Base-by-base conservation (phyloP, 2,797 vertebrate species). In the Pantherophis vulpinus region DNA sequence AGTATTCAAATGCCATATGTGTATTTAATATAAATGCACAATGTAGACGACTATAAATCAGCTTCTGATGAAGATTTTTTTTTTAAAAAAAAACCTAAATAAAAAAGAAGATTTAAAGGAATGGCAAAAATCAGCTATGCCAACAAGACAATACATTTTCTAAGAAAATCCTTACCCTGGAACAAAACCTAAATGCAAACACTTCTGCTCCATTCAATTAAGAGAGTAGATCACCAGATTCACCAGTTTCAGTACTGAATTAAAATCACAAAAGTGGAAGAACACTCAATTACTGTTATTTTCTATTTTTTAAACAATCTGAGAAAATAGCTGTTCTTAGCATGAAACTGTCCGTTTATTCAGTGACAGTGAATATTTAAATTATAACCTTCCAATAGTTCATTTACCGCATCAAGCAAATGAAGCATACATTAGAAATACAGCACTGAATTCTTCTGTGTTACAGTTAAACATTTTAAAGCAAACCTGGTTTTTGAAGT, bases 401-500 rank as follows among this genome's bases (percentile, higher is more conserved):
- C 90, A 63, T 93, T 96, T 95, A 87, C 51, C 91, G 51, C 42
- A 93, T 90, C 74, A 93, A 96, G 10, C 95, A n/a, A 23, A 93
- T 86, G 20, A 74, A 90, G 88, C 94, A 95, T 92, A 94, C 93
- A 94, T 94, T 95, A 94, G 95, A 96, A 95, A 88, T 74, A 92
- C 94, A 95, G 93, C 79, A 10, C 83, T 90, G 93, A 16, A 91
- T 18, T 93, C 92, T 90, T 96, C 29, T 0, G 1, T 47, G 32
- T 32, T 90, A 70, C 92, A 92, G 87, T 91, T 56, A 93, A 93
- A 94, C 16, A 1, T 94, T 94, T 96, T 95, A 93, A 90, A 25
- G 20, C 29, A 27, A 13, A 1, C 13, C 86, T 94, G 23, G 4
- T 95, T 96, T 93, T 93, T 83, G 14, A 92, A 88, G 18, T 86